Conservation (phyloP, 2,888 invertebrate genomes). For the Caradrina kadenii region DNA sequence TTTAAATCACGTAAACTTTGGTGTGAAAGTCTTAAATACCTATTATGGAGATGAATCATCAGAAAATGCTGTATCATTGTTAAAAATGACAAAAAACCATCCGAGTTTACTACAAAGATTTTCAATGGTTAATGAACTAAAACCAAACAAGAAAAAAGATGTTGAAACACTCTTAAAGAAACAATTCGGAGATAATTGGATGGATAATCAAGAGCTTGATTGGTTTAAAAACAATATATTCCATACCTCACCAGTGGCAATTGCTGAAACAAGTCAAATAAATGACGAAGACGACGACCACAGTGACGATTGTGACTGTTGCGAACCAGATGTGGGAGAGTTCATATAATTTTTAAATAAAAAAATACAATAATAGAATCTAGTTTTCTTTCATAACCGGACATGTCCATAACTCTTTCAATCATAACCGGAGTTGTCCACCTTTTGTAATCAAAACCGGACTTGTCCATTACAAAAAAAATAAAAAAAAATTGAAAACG, state of each 20-base stretch:
- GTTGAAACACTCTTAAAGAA: conserved; percentile 13
- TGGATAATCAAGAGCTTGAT: conserved; percentile 13
- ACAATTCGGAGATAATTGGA: conserved; percentile 14
- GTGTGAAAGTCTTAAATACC: conserved; percentile 26
- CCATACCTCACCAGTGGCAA: conserved; percentile 13
- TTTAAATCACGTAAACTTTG: conserved; percentile 25
- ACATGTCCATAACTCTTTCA: conserved; percentile 18
- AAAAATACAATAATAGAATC: conserved; percentile 17
- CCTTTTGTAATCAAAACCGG: conserved; percentile 4
- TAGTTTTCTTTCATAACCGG: conserved; percentile 15
- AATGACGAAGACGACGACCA: conserved; percentile 14
- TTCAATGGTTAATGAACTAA: conserved; percentile 12
- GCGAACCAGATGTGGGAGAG: conserved; percentile 18
- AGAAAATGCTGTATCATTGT: conserved; percentile 1
- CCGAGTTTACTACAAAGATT: conserved; percentile 16
- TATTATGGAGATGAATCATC: conserved; percentile 14
- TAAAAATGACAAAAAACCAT: conserved; percentile 15
- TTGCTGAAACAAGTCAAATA: conserved; percentile 14
- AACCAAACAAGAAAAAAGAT: conserved; percentile 17
- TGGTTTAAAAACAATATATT: conserved; percentile 13
- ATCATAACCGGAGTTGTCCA: conserved; percentile 13
- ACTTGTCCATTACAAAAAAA: conserved; percentile 1
- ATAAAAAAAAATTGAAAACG: too few relatives aligned
- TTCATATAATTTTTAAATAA: conserved; percentile 20
- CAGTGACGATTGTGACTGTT: conserved; percentile 14